These are phyloP conservation scores for Labeo catla DNA, from an alignment of 2,113 vertebrate species.

Conservation along the genomic window DNA sequence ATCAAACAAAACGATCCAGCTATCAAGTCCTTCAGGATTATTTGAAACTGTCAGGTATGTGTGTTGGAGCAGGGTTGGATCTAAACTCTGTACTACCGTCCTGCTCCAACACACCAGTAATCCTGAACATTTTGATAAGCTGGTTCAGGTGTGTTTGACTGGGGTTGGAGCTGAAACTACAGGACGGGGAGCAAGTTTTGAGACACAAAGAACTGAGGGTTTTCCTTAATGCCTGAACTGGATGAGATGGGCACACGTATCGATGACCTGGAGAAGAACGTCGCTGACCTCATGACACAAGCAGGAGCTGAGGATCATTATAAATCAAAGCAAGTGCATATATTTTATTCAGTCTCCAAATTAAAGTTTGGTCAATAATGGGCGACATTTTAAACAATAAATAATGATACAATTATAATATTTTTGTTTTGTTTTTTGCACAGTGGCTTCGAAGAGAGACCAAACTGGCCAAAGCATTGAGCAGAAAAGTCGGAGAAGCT, in stretches of 20 bases:
- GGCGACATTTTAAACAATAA: neutral
- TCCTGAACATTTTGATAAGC: too few relatives aligned
- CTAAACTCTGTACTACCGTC: too few relatives aligned
- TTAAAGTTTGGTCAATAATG: neutral
- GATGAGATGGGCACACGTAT: constrained; percentile 87
- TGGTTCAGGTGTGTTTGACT: neutral
- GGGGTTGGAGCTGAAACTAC: neutral
- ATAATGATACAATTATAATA: neutral
- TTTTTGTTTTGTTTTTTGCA: neutral
- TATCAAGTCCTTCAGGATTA: too few relatives aligned
- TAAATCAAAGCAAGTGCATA: constrained; percentile 19
- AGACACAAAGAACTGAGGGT: neutral
- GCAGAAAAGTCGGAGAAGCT: neutral
- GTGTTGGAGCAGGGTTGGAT: too few relatives aligned
- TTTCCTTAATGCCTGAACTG: constrained; percentile 75
- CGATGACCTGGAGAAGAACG: constrained; percentile 79
- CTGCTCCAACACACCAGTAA: too few relatives aligned
- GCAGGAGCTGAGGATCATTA: constrained; percentile 77
- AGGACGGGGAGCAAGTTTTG: too few relatives aligned
- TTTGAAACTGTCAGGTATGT: too few relatives aligned
- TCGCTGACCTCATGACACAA: constrained; percentile 82
- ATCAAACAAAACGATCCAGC: too few relatives aligned
- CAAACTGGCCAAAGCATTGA: constrained; percentile 10
- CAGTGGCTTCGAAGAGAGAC: constrained; percentile 15
- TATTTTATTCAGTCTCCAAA: neutral